These are phyloP conservation scores for Neomonachus schauinslandi DNA, from an alignment of 2,113 vertebrate genomes.

Conservation along the genomic window DNA sequence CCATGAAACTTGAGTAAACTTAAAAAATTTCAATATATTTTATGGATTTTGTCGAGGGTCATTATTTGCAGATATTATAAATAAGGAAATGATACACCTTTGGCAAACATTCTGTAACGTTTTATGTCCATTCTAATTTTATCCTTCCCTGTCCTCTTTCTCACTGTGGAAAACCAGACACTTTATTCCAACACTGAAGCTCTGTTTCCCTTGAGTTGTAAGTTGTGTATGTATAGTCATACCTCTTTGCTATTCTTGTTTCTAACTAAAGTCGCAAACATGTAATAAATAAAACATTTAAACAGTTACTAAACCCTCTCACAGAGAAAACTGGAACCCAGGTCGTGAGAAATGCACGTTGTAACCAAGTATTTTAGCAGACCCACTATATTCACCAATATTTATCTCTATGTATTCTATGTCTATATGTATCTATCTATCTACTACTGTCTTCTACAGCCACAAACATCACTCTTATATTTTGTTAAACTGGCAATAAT, in stretches of 20 bases:
- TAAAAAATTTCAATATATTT: background rate
- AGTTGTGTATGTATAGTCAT: background rate
- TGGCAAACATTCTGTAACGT: background rate
- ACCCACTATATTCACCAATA: background rate
- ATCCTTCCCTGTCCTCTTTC: background rate
- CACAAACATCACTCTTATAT: background rate
- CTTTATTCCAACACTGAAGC: background rate
- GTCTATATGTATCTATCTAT: background rate
- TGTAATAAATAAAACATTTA: background rate
- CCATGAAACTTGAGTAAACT: background rate
- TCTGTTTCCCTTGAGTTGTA: background rate
- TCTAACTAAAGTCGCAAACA: background rate
- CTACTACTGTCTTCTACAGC: too few species aligned
- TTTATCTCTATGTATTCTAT: background rate
- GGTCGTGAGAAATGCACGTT: background rate
- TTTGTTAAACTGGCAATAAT: constrained; percentile 7
- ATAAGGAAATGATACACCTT: background rate
- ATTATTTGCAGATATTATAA: background rate
- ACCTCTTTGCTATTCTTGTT: background rate
- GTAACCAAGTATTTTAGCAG: background rate
- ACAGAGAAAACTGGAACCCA: background rate
- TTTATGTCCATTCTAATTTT: background rate
- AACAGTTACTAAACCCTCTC: background rate
- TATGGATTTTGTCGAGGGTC: background rate
- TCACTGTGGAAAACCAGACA: background rate